These are phyloP conservation scores for Nannoperca obscura DNA, from an alignment of 2,797 vertebrate genomes.

Conservation along the genomic window DNA sequence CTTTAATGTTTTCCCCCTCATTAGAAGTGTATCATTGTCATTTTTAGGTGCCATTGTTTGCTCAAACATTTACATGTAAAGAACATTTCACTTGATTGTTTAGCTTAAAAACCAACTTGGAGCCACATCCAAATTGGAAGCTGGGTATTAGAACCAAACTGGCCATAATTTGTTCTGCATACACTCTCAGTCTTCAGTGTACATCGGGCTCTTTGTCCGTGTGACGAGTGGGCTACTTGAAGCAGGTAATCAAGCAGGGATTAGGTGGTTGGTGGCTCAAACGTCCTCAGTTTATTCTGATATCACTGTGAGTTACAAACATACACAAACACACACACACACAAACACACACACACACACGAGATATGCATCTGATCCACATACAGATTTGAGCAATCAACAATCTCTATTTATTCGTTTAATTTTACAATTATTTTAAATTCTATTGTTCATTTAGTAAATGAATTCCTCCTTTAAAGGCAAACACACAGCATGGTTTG, in stretches of 20 bases:
- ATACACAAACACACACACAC: not conserved
- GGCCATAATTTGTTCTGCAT: conserved; percentile 1
- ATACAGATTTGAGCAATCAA: not conserved
- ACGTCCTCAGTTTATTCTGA: conserved; percentile 6
- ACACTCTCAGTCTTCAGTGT: not conserved
- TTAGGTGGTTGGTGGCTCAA: conserved; percentile 26
- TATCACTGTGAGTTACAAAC: conserved; percentile 17
- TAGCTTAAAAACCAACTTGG: not conserved
- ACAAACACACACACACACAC: no score
- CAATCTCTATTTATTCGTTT: not conserved
- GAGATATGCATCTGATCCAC: not conserved
- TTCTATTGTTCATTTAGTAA: no score
- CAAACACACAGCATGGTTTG: not conserved
- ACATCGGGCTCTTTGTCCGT: not conserved
- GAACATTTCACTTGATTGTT: not conserved
- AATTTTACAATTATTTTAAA: no score
- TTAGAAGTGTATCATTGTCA: no score
- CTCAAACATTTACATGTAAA: not conserved
- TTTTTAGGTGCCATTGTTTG: no score
- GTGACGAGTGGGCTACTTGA: conserved; percentile 35
- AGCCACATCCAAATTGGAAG: not conserved
- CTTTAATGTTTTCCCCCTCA: not conserved
- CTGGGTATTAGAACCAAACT: not conserved
- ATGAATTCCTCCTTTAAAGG: not conserved
- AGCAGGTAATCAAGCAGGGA: conserved; percentile 54